Evolutionary conservation across 2,113 vertebrate species (phyloP).

Genomic region (Urocitellus parryii): DNA sequence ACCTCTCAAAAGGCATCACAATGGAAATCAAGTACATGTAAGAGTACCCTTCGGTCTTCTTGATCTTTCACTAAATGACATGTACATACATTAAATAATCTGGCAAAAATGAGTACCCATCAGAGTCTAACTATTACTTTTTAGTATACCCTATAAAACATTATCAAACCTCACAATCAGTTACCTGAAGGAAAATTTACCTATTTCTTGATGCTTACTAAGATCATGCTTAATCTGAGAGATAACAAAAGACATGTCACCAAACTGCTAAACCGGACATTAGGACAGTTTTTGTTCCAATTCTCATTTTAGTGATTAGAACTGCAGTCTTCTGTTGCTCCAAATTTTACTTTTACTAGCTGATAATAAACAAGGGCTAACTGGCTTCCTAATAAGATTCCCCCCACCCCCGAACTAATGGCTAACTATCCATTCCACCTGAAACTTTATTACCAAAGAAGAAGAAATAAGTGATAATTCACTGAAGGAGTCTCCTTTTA

Average conservation of each 20-base stretch:
- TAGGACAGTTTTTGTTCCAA: background rate
- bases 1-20: background rate
- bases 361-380: background rate
- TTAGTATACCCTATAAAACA: background rate
- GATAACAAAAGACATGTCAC: slow-evolving; percentile 17
- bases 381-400: background rate
- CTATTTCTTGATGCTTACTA: background rate
- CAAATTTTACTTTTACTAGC: slow-evolving; percentile 37
- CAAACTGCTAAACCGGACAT: background rate
- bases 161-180: slow-evolving; percentile 12
- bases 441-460: background rate
- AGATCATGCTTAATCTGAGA: slow-evolving; percentile 44
- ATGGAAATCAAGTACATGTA: background rate
- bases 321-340: background rate
- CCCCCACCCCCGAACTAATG: no score
- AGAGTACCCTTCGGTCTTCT: background rate
- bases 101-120: background rate
- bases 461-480: background rate
- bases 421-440: background rate
- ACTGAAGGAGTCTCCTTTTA: background rate
- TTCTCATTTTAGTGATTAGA: background rate
- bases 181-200: slow-evolving; percentile 23
- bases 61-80: background rate
- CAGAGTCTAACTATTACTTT: background rate
- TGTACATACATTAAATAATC: background rate